Base-by-base conservation (phyloP, 2,888 invertebrate genomes). In the Tiliacea aurago region DNA sequence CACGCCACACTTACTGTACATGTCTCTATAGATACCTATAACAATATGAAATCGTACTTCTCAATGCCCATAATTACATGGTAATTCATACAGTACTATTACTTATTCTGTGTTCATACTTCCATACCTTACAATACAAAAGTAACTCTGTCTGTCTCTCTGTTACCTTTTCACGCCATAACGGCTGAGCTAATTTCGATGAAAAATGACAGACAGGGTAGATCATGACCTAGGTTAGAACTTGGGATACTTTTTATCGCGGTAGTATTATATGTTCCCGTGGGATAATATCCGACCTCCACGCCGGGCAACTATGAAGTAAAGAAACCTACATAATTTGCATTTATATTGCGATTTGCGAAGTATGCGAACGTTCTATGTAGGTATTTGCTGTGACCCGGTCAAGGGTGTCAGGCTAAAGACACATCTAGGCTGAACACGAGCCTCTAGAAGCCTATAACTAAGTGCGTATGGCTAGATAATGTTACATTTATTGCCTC, bases 401-500 rank as follows among this genome's bases (percentile, higher is more conserved):
- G 84, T 85, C 84, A 85, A 85, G 85, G 84, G 51, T 70, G 58
- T 62, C 69, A 1, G 6, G 49, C 65, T 63, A 69, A 37, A 64
- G 81, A 78, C 81, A 70, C 73, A 75, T 70, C 55, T 76, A 43
- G 59, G 47, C 18, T 75, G 20, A 56, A 37, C 20, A 18, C 33
- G n/a, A 66, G 23, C 4, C 63, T 61, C n/a, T 58, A 73, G 18
- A 69, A 47, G 23, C n/a, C 56, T 66, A 53, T 33, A 66, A 4
- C 41, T 56, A 20, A 28, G 9, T 47, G n/a, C 53, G 5, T 53
- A 33, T 28, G 59, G 47, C 74, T 51, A 64, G 63, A 68, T 75
- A 67, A 59, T 56, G 47, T 63, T 58, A n/a, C 62, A 51, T 53
- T 28, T 61, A 73, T 59, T 70, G 5, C 5, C 41, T 41, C 10